A percentile compares a stretch with the other conserved stretches of the same genome.
Conservation (phyloP, 2,113 vertebrate genomes). For the Aptenodytes forsteri region DNA sequence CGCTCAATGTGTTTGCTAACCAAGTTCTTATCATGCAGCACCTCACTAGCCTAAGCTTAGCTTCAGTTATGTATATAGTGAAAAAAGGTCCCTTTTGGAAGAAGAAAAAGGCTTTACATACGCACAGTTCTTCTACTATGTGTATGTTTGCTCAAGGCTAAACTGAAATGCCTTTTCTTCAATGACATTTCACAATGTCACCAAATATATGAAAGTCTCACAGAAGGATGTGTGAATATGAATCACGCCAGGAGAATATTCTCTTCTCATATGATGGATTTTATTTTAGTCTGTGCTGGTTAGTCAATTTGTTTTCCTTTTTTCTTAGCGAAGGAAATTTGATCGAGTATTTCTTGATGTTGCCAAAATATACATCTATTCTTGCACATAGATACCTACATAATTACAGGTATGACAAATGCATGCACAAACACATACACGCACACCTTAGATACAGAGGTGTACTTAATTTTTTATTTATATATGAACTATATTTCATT, state of each 20-base stretch:
- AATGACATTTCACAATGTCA: constrained; percentile 73
- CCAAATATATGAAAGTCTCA: constrained; percentile 47
- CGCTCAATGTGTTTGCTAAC: constrained; percentile 71
- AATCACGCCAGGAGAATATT: constrained; percentile 55
- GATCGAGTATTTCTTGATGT: background rate
- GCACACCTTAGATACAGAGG: background rate
- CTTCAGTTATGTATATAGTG: background rate
- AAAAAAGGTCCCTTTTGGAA: constrained; percentile 54
- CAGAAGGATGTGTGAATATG: constrained; percentile 36
- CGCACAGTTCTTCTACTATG: constrained; percentile 13
- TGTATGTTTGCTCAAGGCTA: constrained; percentile 75
- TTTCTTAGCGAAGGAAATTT: constrained; percentile 11
- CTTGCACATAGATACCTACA: background rate
- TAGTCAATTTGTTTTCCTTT: constrained; percentile 39
- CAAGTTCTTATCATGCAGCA: constrained; percentile 66
- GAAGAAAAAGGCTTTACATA: constrained; percentile 45
- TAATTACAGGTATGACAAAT: background rate
- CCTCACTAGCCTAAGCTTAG: constrained; percentile 51
- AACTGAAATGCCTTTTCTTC: constrained; percentile 67
- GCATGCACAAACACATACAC: background rate
- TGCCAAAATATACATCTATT: background rate
- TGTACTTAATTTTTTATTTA: constrained; percentile 14
- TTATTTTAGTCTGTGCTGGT: constrained; percentile 2
- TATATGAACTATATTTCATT: constrained; percentile 50
- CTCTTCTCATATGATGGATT: constrained; percentile 25